A percentile compares a stretch with the other conserved stretches of the same genome.
Evolutionary conservation across 2,797 vertebrate species (phyloP).

Genomic region (Dendrocincla fuliginosa): DNA sequence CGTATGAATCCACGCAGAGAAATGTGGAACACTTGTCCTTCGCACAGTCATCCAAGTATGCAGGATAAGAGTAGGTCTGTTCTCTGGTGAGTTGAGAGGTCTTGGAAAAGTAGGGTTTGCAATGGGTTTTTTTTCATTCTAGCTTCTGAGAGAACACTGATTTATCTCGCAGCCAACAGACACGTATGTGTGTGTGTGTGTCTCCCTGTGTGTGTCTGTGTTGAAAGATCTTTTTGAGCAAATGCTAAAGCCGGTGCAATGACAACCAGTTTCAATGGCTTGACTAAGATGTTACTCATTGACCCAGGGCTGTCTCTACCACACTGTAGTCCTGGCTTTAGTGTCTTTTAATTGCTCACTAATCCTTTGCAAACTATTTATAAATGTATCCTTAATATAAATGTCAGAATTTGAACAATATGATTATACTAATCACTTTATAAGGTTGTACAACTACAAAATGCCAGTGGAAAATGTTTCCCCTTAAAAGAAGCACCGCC

Average conservation of each 20-base stretch:
- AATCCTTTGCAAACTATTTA: not conserved
- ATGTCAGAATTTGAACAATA: not conserved
- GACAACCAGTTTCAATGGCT: not conserved
- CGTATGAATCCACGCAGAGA: conserved; percentile 63
- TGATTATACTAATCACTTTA: not conserved
- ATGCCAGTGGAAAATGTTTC: conserved; percentile 7
- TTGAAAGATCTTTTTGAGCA: conserved; percentile 31
- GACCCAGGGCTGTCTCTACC: not conserved
- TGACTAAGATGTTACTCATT: not conserved
- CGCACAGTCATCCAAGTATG: conserved; percentile 67
- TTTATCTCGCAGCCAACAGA: conserved; percentile 53
- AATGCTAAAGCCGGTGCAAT: conserved; percentile 32
- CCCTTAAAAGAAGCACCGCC: conserved; percentile 11
- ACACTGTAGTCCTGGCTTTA: not conserved
- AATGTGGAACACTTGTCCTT: conserved; percentile 68
- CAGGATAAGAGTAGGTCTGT: conserved; percentile 68
- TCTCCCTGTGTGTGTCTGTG: conserved; percentile 21
- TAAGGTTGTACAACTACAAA: not conserved
- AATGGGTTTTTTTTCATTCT: not conserved
- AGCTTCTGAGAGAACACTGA: not conserved
- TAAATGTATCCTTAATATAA: not conserved
- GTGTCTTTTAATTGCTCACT: conserved; percentile 18
- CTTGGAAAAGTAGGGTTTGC: conserved; percentile 55
- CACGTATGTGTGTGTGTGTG: conserved; percentile 35
- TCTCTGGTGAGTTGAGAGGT: conserved; percentile 67